A percentile compares a stretch with the other conserved stretches of the same genome.
These are phyloP conservation scores for Amphipyra berbera DNA, from an alignment of 2,888 invertebrate genomes.

Conservation along the genomic window DNA sequence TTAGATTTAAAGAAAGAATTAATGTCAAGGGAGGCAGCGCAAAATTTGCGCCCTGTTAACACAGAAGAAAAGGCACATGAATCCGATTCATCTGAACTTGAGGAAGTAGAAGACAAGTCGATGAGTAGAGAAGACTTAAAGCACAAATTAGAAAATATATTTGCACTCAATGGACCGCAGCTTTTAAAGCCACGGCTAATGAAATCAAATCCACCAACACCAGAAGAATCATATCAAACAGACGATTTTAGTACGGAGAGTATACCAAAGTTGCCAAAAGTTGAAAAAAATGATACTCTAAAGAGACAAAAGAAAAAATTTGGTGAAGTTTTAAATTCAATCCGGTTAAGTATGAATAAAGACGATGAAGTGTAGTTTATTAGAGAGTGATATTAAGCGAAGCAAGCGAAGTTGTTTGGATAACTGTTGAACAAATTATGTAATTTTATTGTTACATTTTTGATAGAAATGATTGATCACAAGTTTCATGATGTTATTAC, in stretches of 20 bases:
- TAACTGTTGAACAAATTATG: slow-evolving; percentile 25
- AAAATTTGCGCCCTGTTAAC: slow-evolving; percentile 72
- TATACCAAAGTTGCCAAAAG: slow-evolving; percentile 76
- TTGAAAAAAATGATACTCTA: slow-evolving; percentile 85
- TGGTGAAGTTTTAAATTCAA: slow-evolving; percentile 83
- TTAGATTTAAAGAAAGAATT: slow-evolving; percentile 81
- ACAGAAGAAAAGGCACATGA: slow-evolving; percentile 57
- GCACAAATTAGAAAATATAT: slow-evolving; percentile 81
- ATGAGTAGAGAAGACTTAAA: slow-evolving; percentile 82
- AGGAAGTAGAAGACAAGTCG: slow-evolving; percentile 70
- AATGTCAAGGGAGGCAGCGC: slow-evolving; percentile 67
- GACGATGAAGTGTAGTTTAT: slow-evolving; percentile 75
- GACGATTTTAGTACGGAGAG: slow-evolving; percentile 79
- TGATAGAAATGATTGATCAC: no score
- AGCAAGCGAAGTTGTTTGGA: slow-evolving; percentile 31
- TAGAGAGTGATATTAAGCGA: slow-evolving; percentile 43
- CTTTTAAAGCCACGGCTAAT: slow-evolving; percentile 75
- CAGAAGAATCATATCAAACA: slow-evolving; percentile 78
- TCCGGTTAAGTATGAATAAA: slow-evolving; percentile 79
- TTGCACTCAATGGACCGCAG: slow-evolving; percentile 77
- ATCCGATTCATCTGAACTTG: slow-evolving; percentile 52
- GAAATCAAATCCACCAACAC: slow-evolving; percentile 81
- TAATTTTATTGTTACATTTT: slow-evolving; percentile 17
- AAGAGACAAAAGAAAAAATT: slow-evolving; percentile 83
- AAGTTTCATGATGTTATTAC: not conserved